Conservation (phyloP, 2,113 vertebrate species). For the Hydrochoerus hydrochaeris region DNA sequence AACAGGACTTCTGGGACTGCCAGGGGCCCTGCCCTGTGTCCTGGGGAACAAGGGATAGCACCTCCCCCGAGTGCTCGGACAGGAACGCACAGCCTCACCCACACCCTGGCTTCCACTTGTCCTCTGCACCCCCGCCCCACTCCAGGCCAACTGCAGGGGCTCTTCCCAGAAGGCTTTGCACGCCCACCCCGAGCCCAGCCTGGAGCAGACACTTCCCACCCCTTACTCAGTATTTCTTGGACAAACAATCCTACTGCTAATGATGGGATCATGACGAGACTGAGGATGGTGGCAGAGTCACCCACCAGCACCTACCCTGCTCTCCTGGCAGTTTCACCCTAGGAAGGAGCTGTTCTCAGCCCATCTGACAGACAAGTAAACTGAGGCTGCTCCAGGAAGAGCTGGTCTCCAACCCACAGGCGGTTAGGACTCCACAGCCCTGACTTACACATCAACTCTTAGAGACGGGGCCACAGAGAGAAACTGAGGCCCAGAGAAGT, state of each 20-base stretch:
- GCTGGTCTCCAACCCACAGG: neutral
- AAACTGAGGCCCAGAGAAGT: neutral
- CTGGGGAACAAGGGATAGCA: neutral
- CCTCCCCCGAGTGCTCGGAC: neutral
- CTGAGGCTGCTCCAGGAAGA: neutral
- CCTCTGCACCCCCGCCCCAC: neutral
- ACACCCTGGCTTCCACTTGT: neutral
- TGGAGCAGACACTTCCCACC: neutral
- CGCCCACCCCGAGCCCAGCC: neutral
- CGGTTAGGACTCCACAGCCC: neutral
- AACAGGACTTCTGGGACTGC: neutral
- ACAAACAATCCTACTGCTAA: neutral
- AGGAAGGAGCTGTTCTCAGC: neutral
- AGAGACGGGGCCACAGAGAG: neutral
- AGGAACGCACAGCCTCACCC: fast-evolving
- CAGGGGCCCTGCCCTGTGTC: neutral
- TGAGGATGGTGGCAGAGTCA: fast-evolving
- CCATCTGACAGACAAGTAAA: neutral
- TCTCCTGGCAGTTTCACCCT: neutral
- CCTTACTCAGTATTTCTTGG: neutral
- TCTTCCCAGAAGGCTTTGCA: neutral
- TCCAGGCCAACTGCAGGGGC: neutral
- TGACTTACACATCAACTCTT: too few species aligned
- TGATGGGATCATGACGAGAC: neutral
- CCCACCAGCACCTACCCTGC: neutral